Evolutionary conservation across 2,888 invertebrate genomes (phyloP).

Genomic region (Emmelina monodactyla): DNA sequence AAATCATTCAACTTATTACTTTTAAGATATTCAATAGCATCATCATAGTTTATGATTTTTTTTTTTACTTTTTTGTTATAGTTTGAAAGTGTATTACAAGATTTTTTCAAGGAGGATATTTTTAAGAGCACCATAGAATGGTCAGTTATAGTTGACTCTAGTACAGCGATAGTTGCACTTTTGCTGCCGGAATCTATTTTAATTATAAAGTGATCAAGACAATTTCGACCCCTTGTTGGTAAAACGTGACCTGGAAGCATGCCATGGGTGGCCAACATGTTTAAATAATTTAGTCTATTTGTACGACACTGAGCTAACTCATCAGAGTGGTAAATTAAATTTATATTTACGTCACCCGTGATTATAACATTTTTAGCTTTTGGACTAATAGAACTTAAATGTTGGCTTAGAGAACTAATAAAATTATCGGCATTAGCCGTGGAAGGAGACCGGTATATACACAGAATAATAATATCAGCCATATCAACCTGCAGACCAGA

Average conservation of each 20-base stretch:
- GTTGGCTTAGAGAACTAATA: not conserved
- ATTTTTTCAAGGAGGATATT: not conserved
- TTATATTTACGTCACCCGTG: constrained; percentile 7
- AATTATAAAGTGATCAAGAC: constrained; percentile 5
- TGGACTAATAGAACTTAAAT: not conserved
- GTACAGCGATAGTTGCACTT: too few relatives aligned
- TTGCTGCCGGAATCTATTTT: not conserved
- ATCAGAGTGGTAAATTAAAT: not conserved
- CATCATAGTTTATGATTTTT: not conserved
- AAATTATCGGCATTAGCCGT: constrained; percentile 2
- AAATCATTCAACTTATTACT: not conserved
- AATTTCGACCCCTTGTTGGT: not conserved
- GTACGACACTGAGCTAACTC: constrained; percentile 1
- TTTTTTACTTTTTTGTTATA: not conserved
- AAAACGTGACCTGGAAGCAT: constrained; percentile 5
- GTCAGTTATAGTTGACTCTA: not conserved
- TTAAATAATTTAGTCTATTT: constrained; percentile 8
- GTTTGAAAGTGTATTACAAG: too few relatives aligned
- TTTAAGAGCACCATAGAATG: not conserved
- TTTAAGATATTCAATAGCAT: not conserved
- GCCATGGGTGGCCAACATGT: constrained; percentile 4
- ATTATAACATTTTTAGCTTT: constrained; percentile 1
- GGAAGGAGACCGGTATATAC: constrained; percentile 7
- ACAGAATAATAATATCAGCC: constrained; percentile 2
- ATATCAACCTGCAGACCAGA: not conserved